phyloP scores from a whole-genome alignment of 1,140 invertebrate species.

The Coenobita brevimanus region DNA sequence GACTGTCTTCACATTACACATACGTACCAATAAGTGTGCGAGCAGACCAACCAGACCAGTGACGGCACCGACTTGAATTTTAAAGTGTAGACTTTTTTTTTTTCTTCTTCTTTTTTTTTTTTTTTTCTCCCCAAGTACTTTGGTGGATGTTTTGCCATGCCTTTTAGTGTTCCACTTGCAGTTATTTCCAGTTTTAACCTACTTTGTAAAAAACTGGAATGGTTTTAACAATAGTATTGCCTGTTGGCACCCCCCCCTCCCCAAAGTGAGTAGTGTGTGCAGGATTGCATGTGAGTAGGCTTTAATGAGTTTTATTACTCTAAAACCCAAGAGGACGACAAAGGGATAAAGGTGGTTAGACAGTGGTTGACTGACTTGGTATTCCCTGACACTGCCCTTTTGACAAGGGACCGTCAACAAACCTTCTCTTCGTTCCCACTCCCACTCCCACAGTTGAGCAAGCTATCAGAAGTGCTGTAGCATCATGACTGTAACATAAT shows the following conservation, averaged over 20 bases:
- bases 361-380: too few relatives aligned
- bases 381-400: too few relatives aligned
- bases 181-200: not conserved
- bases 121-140: too few relatives aligned
- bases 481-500: slow-evolving; percentile 45
- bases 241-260: slow-evolving; percentile 17
- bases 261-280: slow-evolving; percentile 31
- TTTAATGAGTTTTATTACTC: too few relatives aligned
- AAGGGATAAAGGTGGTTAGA: too few relatives aligned
- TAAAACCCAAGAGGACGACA: too few relatives aligned
- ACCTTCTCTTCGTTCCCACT: too few relatives aligned
- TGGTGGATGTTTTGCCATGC: not conserved
- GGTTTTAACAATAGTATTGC: slow-evolving; percentile 52
- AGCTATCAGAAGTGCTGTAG: slow-evolving; percentile 23
- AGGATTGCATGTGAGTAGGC: slow-evolving; percentile 37
- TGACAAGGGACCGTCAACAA: not conserved
- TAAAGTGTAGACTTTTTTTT: slow-evolving; percentile 14
- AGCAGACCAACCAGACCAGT: slow-evolving; percentile 59
- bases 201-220: slow-evolving; percentile 38
- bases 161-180: not conserved
- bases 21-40: slow-evolving; percentile 30
- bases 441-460: too few relatives aligned
- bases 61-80: slow-evolving; percentile 30
- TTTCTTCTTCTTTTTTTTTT: too few relatives aligned
- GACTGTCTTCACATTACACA: too few relatives aligned